Percentiles rank a stretch among this genome's conserved stretches.
These are phyloP conservation scores for Corynorhinus townsendii DNA, from an alignment of 2,113 vertebrate species.

Conservation along the genomic window DNA sequence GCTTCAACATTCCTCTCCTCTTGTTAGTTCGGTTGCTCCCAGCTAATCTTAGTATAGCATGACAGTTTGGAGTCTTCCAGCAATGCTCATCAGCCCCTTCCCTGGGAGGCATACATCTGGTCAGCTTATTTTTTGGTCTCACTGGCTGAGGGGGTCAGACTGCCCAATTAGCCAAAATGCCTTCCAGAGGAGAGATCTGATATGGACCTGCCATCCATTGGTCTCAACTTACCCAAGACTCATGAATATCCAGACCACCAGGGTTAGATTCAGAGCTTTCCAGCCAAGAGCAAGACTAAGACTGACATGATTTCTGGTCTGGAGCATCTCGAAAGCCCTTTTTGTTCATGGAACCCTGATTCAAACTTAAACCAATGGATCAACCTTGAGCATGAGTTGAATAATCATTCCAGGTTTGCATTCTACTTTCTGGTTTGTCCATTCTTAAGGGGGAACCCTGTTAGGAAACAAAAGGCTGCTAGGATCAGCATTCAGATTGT, in stretches of 20 bases:
- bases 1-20: neutral
- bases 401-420: neutral
- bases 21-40: neutral
- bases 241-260: neutral
- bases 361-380: neutral
- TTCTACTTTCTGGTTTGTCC: neutral
- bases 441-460: neutral
- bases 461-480: neutral
- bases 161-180: neutral
- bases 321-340: neutral
- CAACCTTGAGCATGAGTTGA: neutral
- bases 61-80: neutral
- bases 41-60: neutral
- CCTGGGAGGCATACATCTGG: neutral
- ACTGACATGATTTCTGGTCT: neutral
- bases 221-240: neutral
- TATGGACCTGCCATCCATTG: neutral
- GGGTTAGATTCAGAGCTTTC: neutral
- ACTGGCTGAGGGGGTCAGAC: neutral
- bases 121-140: neutral
- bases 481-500: neutral
- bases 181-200: neutral
- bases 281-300: neutral
- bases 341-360: neutral
- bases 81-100: neutral